phyloP scores from a whole-genome alignment of 2,113 vertebrate genomes.

The Bettongia penicillata region DNA sequence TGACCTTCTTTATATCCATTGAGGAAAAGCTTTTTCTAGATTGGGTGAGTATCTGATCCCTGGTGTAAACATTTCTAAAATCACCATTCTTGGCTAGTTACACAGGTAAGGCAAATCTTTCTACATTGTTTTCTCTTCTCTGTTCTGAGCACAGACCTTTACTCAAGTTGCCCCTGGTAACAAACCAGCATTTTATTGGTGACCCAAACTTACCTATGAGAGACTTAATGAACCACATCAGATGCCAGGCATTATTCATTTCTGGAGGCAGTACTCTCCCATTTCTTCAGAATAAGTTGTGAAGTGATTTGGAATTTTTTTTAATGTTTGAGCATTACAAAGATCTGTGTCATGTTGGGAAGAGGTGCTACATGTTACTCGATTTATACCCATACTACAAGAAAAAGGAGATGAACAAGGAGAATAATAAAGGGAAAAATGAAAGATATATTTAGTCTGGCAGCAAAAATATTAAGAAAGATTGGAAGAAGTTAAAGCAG shows the following conservation, averaged over 20 bases:
- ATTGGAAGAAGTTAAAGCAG: conserved; percentile 7
- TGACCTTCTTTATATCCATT: neutral
- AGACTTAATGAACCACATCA: neutral
- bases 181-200: conserved; percentile 41
- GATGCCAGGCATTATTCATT: neutral
- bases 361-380: neutral
- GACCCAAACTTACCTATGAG: neutral
- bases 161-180: neutral
- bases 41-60: neutral
- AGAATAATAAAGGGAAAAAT: conserved; percentile 5
- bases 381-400: neutral
- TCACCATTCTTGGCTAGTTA: neutral
- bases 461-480: neutral
- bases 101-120: neutral
- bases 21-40: conserved; percentile 9
- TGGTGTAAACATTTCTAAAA: neutral
- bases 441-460: neutral
- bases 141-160: neutral
- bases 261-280: neutral
- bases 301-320: conserved; percentile 5
- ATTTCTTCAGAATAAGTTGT: neutral
- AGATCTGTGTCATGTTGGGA: neutral
- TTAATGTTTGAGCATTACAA: conserved; percentile 11
- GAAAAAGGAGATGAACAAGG: conserved; percentile 19
- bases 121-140: neutral